Conservation (phyloP, 2,888 invertebrate genomes). For the Lampropteryx suffumata region DNA sequence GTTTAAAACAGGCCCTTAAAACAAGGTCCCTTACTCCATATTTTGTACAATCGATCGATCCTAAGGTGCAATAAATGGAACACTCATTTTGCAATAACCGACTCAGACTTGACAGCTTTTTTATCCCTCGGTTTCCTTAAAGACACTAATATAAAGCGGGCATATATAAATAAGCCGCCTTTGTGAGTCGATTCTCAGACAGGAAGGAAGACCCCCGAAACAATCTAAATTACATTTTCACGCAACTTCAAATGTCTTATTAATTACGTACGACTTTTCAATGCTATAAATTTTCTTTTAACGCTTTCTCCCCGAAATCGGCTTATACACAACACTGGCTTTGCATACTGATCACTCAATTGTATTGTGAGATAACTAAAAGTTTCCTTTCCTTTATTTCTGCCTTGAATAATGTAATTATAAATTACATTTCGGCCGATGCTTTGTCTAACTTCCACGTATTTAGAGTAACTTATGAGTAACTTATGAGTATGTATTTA, state of each 20-base stretch:
- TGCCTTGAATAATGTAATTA: constrained; percentile 21
- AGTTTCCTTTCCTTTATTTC: constrained; percentile 44
- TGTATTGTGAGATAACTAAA: constrained; percentile 52
- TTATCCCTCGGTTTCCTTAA: constrained; percentile 79
- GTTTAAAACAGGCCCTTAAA: no score
- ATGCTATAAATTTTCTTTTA: constrained; percentile 83
- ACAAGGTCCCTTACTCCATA: no score
- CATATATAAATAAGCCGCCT: constrained; percentile 80
- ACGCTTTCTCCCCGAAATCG: constrained; percentile 70
- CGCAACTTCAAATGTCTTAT: constrained; percentile 84
- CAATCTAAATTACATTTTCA: constrained; percentile 84
- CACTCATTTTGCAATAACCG: no score
- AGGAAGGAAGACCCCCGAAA: constrained; percentile 76
- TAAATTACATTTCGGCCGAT: constrained; percentile 5
- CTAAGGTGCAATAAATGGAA: no score
- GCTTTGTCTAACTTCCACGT: neutral
- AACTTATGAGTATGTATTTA: no score
- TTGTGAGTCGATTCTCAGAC: constrained; percentile 68
- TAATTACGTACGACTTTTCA: constrained; percentile 82
- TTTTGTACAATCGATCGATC: no score
- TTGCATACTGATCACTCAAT: constrained; percentile 72
- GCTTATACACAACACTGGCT: constrained; percentile 74
- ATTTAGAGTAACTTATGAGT: neutral
- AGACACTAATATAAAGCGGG: constrained; percentile 82
- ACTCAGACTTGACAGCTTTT: constrained; percentile 39